Percentiles rank a stretch among this genome's conserved stretches.
phyloP scores from a whole-genome alignment of 2,888 invertebrate species.

The Lumbricus terrestris region DNA sequence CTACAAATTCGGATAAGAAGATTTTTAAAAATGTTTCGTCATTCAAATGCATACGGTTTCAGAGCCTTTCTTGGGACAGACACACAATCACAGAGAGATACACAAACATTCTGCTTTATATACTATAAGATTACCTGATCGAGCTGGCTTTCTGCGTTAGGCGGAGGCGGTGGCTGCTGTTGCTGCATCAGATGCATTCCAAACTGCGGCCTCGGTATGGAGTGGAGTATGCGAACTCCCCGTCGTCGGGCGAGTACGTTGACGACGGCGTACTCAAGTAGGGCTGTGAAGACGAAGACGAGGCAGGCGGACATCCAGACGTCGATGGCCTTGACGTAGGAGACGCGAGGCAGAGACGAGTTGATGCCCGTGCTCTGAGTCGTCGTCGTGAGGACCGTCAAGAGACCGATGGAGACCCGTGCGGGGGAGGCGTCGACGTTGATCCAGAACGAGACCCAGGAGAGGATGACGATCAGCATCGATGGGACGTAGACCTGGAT shows the following conservation, averaged over 20 bases:
- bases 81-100: too few species aligned
- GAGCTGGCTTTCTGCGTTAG: slow-evolving; percentile 29
- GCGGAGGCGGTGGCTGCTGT: slow-evolving; percentile 14
- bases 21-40: too few species aligned
- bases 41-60: too few species aligned
- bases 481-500: slow-evolving; percentile 42
- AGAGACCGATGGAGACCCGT: slow-evolving; percentile 75
- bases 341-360: slow-evolving; percentile 82
- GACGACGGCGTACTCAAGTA: slow-evolving; percentile 53
- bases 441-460: slow-evolving; percentile 36
- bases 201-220: slow-evolving; percentile 29
- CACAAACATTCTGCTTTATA: too few species aligned
- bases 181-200: slow-evolving; percentile 14
- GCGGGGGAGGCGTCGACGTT: slow-evolving; percentile 69
- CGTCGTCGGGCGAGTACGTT: slow-evolving; percentile 27
- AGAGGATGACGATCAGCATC: slow-evolving; percentile 63
- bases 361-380: slow-evolving; percentile 90
- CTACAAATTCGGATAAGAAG: too few species aligned
- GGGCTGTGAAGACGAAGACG: slow-evolving; percentile 30
- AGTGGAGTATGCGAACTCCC: slow-evolving; percentile 27
- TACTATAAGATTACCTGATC: slow-evolving; percentile 27
- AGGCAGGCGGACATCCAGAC: slow-evolving; percentile 31
- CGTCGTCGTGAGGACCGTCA: slow-evolving; percentile 60
- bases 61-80: too few species aligned
- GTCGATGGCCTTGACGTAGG: slow-evolving; percentile 79